Evolutionary conservation across 2,797 vertebrate species (phyloP), one percentile per base, ranked within the genome.

Genomic region (Echiichthys vipera): DNA sequence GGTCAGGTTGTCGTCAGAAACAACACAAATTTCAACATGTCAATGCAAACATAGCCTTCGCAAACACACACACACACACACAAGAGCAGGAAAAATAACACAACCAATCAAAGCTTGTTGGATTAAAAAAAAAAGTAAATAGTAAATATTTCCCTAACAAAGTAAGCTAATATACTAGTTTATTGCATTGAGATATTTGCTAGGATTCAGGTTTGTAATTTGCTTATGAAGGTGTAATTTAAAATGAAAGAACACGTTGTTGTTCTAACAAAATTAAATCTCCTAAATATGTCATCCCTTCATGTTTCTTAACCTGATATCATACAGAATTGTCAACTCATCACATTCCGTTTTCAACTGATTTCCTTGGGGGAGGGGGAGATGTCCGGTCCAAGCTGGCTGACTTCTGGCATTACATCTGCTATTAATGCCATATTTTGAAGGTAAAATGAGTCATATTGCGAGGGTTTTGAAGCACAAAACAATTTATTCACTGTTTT

Each of bases 1-100:
- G 80, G 84, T 76, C 78, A 67, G 80, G 73, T 64, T 81, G 81
- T 86, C 37, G 50, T 82, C 76, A 65, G 72, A 85, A 80, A 83
- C 65, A 81, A 84, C 56, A 80, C 43, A 79, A 81, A 84, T 83
- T 74, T 84, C 80, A 84, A 58, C 24, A 56, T 13, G 7, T 74
- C 65, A 58, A n/a, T 56, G 64, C 34, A 59, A 40, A 53, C 17
- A 5, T 22, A 29, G 25, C 29, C 32, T 37, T 18, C 20, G 15
- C 42, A 57, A 42, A 65, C 50, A 45, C 5, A 42, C 47, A 66
- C 27, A 45, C 34, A 45, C 20, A 51, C 61, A 25, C 54, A 51
- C 59, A 53, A 49, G 0, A n/a, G 1, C 17, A 57, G 10, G 18
- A 3, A 63, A 37, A 47, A 20, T 11, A 37, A 17, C 5, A 61